A percentile compares a stretch with the other conserved stretches of the same genome.
phyloP scores from a whole-genome alignment of 2,888 invertebrate genomes.

The Germaria angustata region DNA sequence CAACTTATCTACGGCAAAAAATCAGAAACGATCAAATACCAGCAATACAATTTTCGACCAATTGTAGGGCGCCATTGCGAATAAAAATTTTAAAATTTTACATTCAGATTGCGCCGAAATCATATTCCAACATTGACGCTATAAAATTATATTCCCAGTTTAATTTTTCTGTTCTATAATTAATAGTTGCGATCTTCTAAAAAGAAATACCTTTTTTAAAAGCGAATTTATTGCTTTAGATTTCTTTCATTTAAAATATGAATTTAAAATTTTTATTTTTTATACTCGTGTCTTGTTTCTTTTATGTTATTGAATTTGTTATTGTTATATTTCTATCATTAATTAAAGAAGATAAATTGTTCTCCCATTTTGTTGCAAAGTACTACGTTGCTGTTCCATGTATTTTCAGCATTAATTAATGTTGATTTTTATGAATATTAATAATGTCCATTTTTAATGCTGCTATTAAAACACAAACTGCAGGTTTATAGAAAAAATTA shows the following conservation, averaged over 20 bases:
- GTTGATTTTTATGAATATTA: conserved; percentile 28
- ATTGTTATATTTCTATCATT: conserved; percentile 14
- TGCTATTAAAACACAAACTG: neutral
- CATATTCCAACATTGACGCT: too few species aligned
- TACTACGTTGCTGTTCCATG: neutral
- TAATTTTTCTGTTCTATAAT: too few species aligned
- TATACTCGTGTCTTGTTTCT: neutral
- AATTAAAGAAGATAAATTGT: conserved; percentile 28
- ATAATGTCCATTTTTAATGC: conserved; percentile 4
- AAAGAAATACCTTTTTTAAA: too few species aligned
- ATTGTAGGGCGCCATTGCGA: too few species aligned
- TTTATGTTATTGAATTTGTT: neutral
- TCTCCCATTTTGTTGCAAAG: neutral
- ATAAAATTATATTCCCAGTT: too few species aligned
- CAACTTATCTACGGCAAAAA: too few species aligned
- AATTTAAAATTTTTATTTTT: neutral
- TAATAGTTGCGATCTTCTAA: too few species aligned
- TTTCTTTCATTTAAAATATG: neutral
- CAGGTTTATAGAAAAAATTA: neutral
- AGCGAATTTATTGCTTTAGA: too few species aligned
- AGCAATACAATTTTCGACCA: too few species aligned
- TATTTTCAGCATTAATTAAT: conserved; percentile 14
- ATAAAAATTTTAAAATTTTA: too few species aligned
- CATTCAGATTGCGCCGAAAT: too few species aligned
- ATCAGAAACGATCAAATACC: too few species aligned